Base-by-base conservation (phyloP, 1,140 invertebrate genomes). In the Solenopsis invicta region DNA sequence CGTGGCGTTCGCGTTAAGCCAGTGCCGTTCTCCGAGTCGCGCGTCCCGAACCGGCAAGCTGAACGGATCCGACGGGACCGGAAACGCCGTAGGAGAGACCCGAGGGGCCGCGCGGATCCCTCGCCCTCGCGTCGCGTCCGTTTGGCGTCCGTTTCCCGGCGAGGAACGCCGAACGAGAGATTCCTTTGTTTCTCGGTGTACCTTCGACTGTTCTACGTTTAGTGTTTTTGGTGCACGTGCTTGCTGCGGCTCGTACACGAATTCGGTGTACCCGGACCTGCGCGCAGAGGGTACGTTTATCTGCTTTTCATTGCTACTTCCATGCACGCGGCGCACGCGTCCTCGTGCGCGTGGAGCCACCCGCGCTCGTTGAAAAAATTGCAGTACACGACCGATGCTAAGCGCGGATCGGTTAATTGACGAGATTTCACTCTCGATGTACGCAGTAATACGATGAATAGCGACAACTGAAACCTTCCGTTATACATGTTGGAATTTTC, bases 1-100 rank as follows among this genome's bases (percentile, higher is more conserved):
- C 87, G 93, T 90, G 71, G 72, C 78, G 90, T 89, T 81, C 91
- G 86, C 81, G 82, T 82, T 66, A 84, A 69, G 13, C 48, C 12
- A 21, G 24, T 72, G 52, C 29, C 41, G 56, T 34, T 59, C 62
- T 61, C 24, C 37, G 41, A 54, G 37, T 24, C 4, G 41, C 61
- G 21, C 13, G 87, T 52, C 77, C 21, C 13, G 29, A 12, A 72
- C 21, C 21, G 66, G 37, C 21, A 4, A 16, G 24, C 50, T 24
- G 4, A 29, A 34, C 62, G 34, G 6, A 4, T 18, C 5, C 24
- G 34, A 16, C 29, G 18, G 37, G 66, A 18, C 66, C 66, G 41
- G 66, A 69, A 67, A 37, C 62, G 64, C 1, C 37, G n/a, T 37
- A 66, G 34, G n/a, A 41, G n/a, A n/a, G n/a, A n/a, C n/a, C n/a